Base-by-base conservation (phyloP, 2,113 vertebrate species). In the Brevimyrus niger region DNA sequence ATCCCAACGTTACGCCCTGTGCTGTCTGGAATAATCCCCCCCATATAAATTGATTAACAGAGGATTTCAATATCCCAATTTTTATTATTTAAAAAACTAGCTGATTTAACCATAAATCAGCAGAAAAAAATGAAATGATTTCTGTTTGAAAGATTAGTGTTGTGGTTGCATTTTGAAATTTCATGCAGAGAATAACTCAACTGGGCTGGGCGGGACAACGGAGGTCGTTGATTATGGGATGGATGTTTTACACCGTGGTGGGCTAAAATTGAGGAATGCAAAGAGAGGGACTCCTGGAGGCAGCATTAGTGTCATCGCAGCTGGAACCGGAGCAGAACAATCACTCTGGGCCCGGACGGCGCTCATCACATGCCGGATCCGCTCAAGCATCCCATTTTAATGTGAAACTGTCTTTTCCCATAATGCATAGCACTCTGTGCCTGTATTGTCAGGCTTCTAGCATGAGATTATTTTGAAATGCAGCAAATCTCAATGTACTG, bases 271-370 rank as follows among this genome's bases (percentile, higher is more conserved):
- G 48, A 83, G 48, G 23, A 31, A 76, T 47, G 86, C 88, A 17
- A 48, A 80, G 47, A 55, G 21, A 69, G 21, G 50, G 80, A 44
- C 88, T 83, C 73, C 47, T 55, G 73, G 10, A 53, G 88, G 76
- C 51, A 58, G 42, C 88, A 38, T 84, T 82, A 83, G 73, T 15
- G 88, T 55, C 51, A 42, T 83, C 88, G 48, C 88, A 89, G 88
- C 88, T 55, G 48, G 88, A 89, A 50, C 76, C 35, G 31, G 76
- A 83, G 88, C 73, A 83, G 88, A 83, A 82, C 76, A 83, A 55
- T 83, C 48, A 83, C 53, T 50, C 69, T n/a, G 50, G 80, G 76
- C 80, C 21, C 82, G 35, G 31, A 31, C 51, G 35, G 87, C 10
- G 35, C 17, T n/a, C 51, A 42, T 87, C 51, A 55, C 51, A 35